phyloP scores from a whole-genome alignment of 2,888 invertebrate species.

The Drosophila antonietae region DNA sequence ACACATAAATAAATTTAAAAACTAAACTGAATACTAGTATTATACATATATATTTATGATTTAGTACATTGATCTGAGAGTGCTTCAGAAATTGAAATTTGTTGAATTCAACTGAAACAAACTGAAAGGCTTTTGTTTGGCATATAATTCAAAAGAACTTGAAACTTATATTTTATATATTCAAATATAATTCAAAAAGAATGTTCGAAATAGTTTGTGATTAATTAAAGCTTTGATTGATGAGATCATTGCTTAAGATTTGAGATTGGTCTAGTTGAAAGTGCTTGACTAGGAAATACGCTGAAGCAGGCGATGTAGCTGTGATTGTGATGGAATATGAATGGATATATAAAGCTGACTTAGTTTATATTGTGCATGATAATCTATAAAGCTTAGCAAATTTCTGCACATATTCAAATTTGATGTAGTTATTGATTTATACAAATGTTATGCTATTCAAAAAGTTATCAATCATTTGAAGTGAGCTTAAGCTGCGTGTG shows the following conservation, averaged over 20 bases:
- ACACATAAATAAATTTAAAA: neutral
- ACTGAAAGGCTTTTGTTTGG: no score
- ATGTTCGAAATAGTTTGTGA: neutral
- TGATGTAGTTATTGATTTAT: no score
- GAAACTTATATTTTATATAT: neutral
- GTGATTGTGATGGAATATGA: neutral
- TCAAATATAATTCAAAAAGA: neutral
- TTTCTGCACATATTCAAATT: neutral
- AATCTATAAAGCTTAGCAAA: neutral
- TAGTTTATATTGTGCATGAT: neutral
- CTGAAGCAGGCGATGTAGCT: neutral
- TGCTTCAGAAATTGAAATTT: neutral
- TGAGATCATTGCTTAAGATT: neutral
- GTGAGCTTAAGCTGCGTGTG: neutral
- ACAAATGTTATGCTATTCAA: neutral
- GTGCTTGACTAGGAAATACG: neutral
- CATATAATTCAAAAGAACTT: neutral
- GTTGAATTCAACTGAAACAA: neutral
- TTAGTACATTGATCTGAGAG: conserved; percentile 2
- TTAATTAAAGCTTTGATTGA: neutral
- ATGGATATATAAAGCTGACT: neutral
- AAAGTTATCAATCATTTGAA: neutral
- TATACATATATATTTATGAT: neutral
- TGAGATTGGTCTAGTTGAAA: neutral
- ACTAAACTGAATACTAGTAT: neutral